These are phyloP conservation scores for Hypsopygia costalis DNA, from an alignment of 2,888 invertebrate species.

Conservation along the genomic window DNA sequence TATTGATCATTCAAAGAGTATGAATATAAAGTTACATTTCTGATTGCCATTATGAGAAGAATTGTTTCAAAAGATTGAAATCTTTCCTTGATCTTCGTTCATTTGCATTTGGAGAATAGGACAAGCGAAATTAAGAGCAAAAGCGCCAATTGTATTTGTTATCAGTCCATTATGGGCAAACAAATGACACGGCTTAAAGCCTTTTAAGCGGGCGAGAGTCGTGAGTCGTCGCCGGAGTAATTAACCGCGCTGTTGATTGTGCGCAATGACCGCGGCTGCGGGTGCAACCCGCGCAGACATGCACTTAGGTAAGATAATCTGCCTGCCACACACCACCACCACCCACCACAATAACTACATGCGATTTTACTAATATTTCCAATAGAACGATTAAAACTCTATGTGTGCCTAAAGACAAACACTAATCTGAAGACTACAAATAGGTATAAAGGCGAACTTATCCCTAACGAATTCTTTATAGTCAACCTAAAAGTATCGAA, in stretches of 20 bases:
- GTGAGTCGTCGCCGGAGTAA: slow-evolving; percentile 69
- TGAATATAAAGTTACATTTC: neutral
- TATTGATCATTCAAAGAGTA: neutral
- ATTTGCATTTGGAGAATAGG: slow-evolving; percentile 19
- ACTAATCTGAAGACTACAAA: too few species aligned
- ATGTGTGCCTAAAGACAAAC: too few species aligned
- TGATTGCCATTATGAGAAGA: neutral
- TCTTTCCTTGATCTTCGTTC: slow-evolving; percentile 18
- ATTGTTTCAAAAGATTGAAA: neutral
- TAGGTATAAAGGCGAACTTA: too few species aligned
- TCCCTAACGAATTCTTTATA: too few species aligned
- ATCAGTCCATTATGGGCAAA: slow-evolving; percentile 74
- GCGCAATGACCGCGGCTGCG: slow-evolving; percentile 41
- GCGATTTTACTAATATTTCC: too few species aligned
- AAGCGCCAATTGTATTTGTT: slow-evolving; percentile 56
- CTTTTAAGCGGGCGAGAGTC: slow-evolving; percentile 70
- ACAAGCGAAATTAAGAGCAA: slow-evolving; percentile 40
- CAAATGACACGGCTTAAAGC: slow-evolving; percentile 73
- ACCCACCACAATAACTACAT: neutral
- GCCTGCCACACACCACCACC: slow-evolving; percentile 3
- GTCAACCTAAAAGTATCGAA: too few species aligned
- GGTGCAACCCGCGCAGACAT: slow-evolving; percentile 21
- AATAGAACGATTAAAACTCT: too few species aligned
- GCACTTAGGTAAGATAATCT: slow-evolving; percentile 12
- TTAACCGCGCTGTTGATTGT: slow-evolving; percentile 62